phyloP scores from a whole-genome alignment of 2,888 invertebrate genomes.

The Mythimna albipuncta region DNA sequence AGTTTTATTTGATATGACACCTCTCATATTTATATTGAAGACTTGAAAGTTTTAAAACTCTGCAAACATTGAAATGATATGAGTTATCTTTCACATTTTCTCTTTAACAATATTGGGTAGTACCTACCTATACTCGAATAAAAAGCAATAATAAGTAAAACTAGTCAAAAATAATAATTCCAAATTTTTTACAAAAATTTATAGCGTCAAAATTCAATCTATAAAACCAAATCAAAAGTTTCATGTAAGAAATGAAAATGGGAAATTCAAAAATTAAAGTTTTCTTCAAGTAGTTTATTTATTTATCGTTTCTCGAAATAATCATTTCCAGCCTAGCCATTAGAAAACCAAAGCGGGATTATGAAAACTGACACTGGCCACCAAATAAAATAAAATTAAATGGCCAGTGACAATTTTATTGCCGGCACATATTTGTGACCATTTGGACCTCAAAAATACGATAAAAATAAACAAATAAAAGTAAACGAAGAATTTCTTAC shows the following conservation, averaged over 20 bases:
- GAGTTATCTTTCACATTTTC: not conserved
- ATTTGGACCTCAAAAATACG: constrained; percentile 53
- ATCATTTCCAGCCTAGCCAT: constrained; percentile 75
- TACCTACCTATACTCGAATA: not conserved
- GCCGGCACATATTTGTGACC: constrained; percentile 38
- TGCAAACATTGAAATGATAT: not conserved
- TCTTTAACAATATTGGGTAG: not conserved
- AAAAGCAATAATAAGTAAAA: not conserved
- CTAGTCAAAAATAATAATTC: not conserved
- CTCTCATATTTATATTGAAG: not conserved
- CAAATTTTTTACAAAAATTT: not conserved
- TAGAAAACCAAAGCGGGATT: constrained; percentile 64
- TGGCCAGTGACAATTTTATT: constrained; percentile 69
- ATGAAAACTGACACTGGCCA: constrained; percentile 75
- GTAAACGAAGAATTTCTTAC: constrained; percentile 67
- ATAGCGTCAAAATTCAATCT: not conserved
- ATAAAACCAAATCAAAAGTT: constrained; percentile 25
- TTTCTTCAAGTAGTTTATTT: constrained; percentile 54
- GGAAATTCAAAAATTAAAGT: constrained; percentile 45
- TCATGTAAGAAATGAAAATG: constrained; percentile 36
- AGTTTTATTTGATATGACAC: not conserved
- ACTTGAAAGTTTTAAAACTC: not conserved
- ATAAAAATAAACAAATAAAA: constrained; percentile 45
- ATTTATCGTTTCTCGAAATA: constrained; percentile 56
- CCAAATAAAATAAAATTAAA: constrained; percentile 68